These are phyloP conservation scores for Epinephelus awoara DNA, from an alignment of 2,797 vertebrate species.

Conservation along the genomic window DNA sequence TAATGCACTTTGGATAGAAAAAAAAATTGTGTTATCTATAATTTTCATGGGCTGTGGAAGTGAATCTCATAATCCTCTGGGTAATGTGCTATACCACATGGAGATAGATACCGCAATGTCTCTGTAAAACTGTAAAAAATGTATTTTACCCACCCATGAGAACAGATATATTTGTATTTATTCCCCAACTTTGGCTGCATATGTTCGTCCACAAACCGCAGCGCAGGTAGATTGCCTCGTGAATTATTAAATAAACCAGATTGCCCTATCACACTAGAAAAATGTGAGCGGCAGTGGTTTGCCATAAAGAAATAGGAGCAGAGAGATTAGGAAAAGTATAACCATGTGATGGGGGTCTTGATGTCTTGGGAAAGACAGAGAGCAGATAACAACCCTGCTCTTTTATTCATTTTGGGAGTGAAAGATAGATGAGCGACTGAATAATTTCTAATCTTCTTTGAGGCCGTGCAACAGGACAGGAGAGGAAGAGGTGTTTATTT, in stretches of 20 bases:
- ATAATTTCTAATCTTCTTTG: slow-evolving; percentile 72
- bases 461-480: slow-evolving; percentile 42
- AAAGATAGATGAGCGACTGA: slow-evolving; percentile 69
- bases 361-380: slow-evolving; percentile 49
- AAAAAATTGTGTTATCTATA: background rate
- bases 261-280: slow-evolving; percentile 66
- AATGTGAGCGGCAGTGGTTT: slow-evolving; percentile 50
- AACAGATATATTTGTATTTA: slow-evolving; percentile 65
- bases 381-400: slow-evolving; percentile 60
- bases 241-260: slow-evolving; percentile 85
- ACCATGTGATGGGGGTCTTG: slow-evolving; percentile 57
- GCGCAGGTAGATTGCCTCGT: slow-evolving; percentile 79
- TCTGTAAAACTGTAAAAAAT: slow-evolving; percentile 29
- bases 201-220: slow-evolving; percentile 50
- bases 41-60: slow-evolving; percentile 11
- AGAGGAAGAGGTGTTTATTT: slow-evolving; percentile 69
- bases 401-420: slow-evolving; percentile 63
- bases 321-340: slow-evolving; percentile 66
- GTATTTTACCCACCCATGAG: slow-evolving; percentile 32
- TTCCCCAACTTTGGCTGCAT: slow-evolving; percentile 41
- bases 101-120: slow-evolving; percentile 31
- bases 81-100: background rate
- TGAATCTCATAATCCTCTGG: slow-evolving; percentile 14
- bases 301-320: slow-evolving; percentile 58
- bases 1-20: background rate